These are phyloP conservation scores for Pandemis corylana DNA, from an alignment of 2,888 invertebrate species.

Conservation along the genomic window DNA sequence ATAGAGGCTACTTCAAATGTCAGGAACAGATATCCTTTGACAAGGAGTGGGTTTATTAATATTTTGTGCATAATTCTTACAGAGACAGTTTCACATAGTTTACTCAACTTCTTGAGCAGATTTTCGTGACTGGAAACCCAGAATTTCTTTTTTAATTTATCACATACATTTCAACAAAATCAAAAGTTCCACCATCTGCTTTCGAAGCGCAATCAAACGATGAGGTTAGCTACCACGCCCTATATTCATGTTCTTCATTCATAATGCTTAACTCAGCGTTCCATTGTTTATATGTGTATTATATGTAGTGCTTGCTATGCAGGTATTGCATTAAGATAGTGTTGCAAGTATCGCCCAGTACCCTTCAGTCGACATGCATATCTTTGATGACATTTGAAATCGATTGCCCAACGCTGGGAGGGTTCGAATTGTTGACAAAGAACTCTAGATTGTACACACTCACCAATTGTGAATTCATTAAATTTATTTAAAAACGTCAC, in stretches of 20 bases:
- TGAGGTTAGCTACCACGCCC: neutral
- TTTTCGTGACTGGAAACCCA: no score
- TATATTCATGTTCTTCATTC: neutral
- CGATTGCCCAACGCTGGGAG: slow-evolving; percentile 44
- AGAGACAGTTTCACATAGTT: no score
- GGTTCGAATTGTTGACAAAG: slow-evolving; percentile 34
- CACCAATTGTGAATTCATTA: neutral
- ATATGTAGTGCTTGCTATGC: slow-evolving; percentile 6
- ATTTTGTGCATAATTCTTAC: no score
- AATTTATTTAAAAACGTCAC: neutral
- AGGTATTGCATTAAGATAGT: slow-evolving; percentile 34
- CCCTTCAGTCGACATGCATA: slow-evolving; percentile 42
- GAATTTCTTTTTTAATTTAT: no score
- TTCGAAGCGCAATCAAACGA: neutral
- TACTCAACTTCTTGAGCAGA: no score
- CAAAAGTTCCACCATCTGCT: no score
- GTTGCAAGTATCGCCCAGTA: slow-evolving; percentile 34
- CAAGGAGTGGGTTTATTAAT: no score
- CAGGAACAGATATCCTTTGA: no score
- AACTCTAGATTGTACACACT: neutral
- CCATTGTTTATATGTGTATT: neutral
- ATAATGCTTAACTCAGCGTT: neutral
- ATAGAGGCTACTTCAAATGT: no score
- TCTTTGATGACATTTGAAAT: slow-evolving; percentile 48
- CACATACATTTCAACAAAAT: no score